Conservation (phyloP, 2,797 vertebrate genomes). For the Denticeps clupeoides region DNA sequence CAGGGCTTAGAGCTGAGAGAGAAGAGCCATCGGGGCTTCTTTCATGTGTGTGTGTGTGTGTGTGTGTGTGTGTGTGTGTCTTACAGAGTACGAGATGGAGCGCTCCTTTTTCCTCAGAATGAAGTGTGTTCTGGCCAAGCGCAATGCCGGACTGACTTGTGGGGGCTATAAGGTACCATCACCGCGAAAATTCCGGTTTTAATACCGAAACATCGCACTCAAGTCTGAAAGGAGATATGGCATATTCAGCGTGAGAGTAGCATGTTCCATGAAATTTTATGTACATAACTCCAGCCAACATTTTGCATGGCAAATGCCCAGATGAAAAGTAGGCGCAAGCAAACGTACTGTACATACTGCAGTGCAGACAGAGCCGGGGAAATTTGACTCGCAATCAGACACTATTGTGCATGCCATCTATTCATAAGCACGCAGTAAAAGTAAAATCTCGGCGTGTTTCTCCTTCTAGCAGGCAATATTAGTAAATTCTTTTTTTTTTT, state of each 20-base stretch:
- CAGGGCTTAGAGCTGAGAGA: no score
- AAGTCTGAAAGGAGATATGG: background rate
- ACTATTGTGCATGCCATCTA: background rate
- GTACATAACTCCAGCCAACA: background rate
- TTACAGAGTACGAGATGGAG: constrained; percentile 80
- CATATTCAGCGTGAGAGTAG: background rate
- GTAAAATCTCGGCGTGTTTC: no score
- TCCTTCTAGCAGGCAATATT: no score
- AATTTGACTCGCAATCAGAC: constrained; percentile 1
- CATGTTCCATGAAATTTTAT: background rate
- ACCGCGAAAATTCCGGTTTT: background rate
- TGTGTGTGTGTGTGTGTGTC: constrained; percentile 8
- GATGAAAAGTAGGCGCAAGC: background rate
- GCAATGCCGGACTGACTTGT: constrained; percentile 84
- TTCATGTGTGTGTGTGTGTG: constrained; percentile 1
- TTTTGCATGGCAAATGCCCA: constrained; percentile 15
- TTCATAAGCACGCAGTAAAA: background rate
- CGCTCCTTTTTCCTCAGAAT: constrained; percentile 89
- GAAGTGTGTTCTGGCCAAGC: constrained; percentile 90
- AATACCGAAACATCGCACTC: background rate
- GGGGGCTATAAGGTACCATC: constrained; percentile 80
- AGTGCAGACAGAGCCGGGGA: background rate
- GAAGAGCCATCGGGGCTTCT: background rate
- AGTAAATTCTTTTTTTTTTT: no score
- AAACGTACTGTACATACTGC: constrained; percentile 1